Percentiles rank a stretch among this genome's conserved stretches.
Conservation (phyloP, 2,797 vertebrate species). For the Xenops minutus region DNA sequence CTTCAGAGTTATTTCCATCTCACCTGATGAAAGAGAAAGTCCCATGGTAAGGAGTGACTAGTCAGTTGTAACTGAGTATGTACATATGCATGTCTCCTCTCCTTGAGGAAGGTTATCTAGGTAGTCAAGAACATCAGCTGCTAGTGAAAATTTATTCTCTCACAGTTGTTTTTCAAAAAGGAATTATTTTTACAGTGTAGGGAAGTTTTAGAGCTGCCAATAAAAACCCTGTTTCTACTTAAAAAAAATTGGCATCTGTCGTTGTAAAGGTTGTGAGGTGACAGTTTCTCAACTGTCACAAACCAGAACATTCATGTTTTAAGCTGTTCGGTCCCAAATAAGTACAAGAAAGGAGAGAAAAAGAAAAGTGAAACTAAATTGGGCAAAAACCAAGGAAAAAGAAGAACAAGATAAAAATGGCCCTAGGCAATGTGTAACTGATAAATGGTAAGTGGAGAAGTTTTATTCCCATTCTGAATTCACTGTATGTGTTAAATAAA, state of each 20-base stretch:
- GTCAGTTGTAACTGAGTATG: neutral
- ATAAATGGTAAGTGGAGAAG: neutral
- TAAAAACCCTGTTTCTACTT: neutral
- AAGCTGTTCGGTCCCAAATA: neutral
- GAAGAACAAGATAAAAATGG: neutral
- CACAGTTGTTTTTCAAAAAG: neutral
- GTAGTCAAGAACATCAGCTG: neutral
- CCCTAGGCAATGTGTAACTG: neutral
- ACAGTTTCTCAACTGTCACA: neutral
- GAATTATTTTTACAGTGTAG: neutral
- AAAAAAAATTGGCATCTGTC: neutral
- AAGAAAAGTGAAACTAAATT: neutral
- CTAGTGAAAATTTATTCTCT: neutral
- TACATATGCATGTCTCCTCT: neutral
- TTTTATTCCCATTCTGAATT: constrained; percentile 2
- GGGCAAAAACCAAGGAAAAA: neutral
- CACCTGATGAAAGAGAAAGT: neutral
- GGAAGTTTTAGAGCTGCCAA: neutral
- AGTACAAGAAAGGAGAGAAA: neutral
- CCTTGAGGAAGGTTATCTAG: neutral
- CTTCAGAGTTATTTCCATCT: neutral
- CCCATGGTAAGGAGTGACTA: neutral
- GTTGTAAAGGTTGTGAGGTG: neutral
- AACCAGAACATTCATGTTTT: neutral
- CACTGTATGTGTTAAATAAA: constrained; percentile 30